These are phyloP conservation scores for Oncorhynchus kisutch DNA, from an alignment of 2,113 vertebrate species.

Conservation along the genomic window DNA sequence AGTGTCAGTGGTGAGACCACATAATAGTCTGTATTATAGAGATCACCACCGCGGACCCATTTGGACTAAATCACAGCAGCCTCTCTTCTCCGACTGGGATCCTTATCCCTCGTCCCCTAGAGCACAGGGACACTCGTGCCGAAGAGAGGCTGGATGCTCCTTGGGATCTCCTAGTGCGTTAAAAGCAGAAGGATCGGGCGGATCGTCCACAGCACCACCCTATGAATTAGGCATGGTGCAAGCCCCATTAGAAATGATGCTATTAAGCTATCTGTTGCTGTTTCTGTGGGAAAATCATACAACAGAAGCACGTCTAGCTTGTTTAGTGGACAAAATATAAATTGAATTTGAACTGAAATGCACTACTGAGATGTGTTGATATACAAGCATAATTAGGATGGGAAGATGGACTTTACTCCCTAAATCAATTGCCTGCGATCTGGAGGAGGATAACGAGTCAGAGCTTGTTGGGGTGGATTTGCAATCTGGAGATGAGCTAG, in stretches of 20 bases:
- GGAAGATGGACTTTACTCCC: not conserved
- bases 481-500: no score
- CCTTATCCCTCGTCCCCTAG: constrained; percentile 48
- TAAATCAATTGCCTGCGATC: not conserved
- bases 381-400: not conserved
- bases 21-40: constrained; percentile 98
- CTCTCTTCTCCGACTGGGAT: constrained; percentile 32
- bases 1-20: constrained; percentile 97
- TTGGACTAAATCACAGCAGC: constrained; percentile 88
- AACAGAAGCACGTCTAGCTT: not conserved
- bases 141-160: constrained; percentile 23
- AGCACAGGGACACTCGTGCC: constrained; percentile 55
- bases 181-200: constrained; percentile 42
- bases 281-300: constrained; percentile 51
- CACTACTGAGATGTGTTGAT: not conserved
- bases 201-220: constrained; percentile 19
- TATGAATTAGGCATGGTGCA: constrained; percentile 74
- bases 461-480: no score
- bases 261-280: constrained; percentile 56
- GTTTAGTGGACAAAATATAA: constrained; percentile 27
- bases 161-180: constrained; percentile 43
- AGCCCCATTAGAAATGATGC: constrained; percentile 28
- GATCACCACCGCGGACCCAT: constrained; percentile 94
- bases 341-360: constrained; percentile 42
- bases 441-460: no score